phyloP scores from a whole-genome alignment of 2,113 vertebrate species.

The Rattus rattus region DNA sequence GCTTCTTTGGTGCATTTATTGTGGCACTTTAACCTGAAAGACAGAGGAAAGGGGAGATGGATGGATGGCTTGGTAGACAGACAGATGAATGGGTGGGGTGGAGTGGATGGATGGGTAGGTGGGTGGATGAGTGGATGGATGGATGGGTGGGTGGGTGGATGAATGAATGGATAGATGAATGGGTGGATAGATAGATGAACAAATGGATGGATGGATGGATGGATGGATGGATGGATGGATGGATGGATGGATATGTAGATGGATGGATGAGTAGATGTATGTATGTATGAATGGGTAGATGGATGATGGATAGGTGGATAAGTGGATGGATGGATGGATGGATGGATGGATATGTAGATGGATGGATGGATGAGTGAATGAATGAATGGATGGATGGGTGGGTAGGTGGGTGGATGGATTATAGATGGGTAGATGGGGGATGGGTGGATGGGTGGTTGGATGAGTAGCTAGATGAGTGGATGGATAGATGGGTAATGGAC shows the following conservation, averaged over 20 bases:
- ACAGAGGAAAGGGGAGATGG: not conserved
- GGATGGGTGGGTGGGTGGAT: rapidly evolving
- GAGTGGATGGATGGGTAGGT: rapidly evolving
- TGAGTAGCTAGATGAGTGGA: not conserved
- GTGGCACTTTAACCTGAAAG: constrained; percentile 98
- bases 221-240: not conserved
- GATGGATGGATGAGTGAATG: rapidly evolving
- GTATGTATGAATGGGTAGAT: rapidly evolving
- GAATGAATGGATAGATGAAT: not conserved
- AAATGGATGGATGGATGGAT: too few relatives aligned
- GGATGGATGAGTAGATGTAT: not conserved
- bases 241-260: not conserved
- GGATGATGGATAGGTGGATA: too few relatives aligned
- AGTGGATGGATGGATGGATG: not conserved
- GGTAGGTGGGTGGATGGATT: not conserved
- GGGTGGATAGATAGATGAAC: not conserved
- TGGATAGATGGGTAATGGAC: too few relatives aligned
- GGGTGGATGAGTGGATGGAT: rapidly evolving
- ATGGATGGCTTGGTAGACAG: not conserved
- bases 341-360: rapidly evolving
- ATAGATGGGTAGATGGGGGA: not conserved
- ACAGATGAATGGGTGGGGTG: rapidly evolving
- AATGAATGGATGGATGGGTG: rapidly evolving
- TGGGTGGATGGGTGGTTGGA: too few relatives aligned
- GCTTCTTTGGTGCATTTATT: constrained; percentile 99